Base-by-base conservation (phyloP, 2,888 invertebrate genomes). In the Campoplex nolae region DNA sequence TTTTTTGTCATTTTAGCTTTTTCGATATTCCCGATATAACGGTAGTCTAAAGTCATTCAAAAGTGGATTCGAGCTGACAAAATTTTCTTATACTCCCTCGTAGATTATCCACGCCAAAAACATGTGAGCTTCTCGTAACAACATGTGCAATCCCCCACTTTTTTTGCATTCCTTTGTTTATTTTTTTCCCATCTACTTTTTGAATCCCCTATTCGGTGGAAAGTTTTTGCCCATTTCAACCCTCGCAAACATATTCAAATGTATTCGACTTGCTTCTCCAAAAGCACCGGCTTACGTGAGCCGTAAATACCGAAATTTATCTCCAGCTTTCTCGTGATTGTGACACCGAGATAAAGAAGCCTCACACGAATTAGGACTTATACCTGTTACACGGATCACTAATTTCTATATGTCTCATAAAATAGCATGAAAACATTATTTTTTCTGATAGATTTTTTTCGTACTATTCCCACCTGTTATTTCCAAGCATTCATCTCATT, bases 171-270 rank as follows among this genome's bases (percentile, higher is more conserved):
- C 48, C 32, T 71, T 3, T 51, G 6, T 71, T 28, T 23, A 23
- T 23, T 71, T 18, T 51, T 32, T 13, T 18, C 35, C n/a, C 32
- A 9, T 73, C 16, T 32, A n/a, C 16, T 16, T 28, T 18, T 42
- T 8, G 35, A 32, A 16, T 51, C 54, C 9, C 51, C 11, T 45
- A 16, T 45, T 11, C 70, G 23, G 42, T 9, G 45, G 6, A 35
- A 54, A 54, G 35, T n/a, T 73, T 73, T 35, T 35, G 7, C 54
- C 54, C 73, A 3, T 16, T 28, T 18, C 73, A 54, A n/a, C 16
- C 54, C 35, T 28, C 35, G n/a, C 35, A 73, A 71, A 71, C 71
- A 42, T 45, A 71, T 71, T 71, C 71, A 45, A 51, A 51, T 73
- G 51, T 51, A 73, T 73, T 54, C 51, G 62, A 28, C 51, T 54